Evolutionary conservation across 2,888 invertebrate species (phyloP).

Genomic region (Dusona sp.): DNA sequence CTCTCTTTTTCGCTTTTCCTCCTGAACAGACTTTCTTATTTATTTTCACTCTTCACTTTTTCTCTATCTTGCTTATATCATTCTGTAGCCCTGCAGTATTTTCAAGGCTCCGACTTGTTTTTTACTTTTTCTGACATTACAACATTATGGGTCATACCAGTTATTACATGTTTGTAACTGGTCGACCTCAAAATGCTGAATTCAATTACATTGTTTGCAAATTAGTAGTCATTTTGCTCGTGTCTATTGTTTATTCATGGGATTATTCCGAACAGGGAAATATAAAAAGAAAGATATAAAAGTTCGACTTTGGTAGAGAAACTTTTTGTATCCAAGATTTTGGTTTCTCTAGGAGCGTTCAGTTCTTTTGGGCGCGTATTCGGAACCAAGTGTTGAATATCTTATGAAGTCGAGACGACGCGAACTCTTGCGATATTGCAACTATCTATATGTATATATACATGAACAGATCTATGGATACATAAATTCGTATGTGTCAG

Average conservation of each 20-base stretch:
- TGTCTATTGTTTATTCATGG: neutral
- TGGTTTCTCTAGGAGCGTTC: conserved; percentile 14
- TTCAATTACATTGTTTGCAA: neutral
- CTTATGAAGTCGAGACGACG: conserved; percentile 43
- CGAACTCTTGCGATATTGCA: conserved; percentile 1
- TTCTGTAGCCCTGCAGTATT: conserved; percentile 36
- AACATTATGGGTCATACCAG: neutral
- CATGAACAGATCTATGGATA: neutral
- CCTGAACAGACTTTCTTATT: conserved; percentile 55
- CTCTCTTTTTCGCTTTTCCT: conserved; percentile 65
- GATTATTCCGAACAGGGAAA: neutral
- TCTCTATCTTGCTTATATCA: conserved; percentile 23
- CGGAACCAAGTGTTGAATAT: conserved; percentile 56
- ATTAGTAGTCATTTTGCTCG: neutral
- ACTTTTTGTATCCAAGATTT: conserved; percentile 12
- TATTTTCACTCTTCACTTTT: conserved; percentile 3
- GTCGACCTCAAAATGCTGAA: neutral
- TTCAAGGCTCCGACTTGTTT: conserved; percentile 33
- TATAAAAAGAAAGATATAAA: neutral
- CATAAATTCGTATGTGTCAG: conserved; percentile 22
- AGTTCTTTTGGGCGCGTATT: conserved; percentile 42
- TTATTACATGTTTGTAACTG: neutral
- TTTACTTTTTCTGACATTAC: neutral
- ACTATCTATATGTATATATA: neutral
- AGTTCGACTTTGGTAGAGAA: neutral